These are phyloP conservation scores for Marronus borbonicus DNA, from an alignment of 2,888 invertebrate genomes.

Conservation along the genomic window DNA sequence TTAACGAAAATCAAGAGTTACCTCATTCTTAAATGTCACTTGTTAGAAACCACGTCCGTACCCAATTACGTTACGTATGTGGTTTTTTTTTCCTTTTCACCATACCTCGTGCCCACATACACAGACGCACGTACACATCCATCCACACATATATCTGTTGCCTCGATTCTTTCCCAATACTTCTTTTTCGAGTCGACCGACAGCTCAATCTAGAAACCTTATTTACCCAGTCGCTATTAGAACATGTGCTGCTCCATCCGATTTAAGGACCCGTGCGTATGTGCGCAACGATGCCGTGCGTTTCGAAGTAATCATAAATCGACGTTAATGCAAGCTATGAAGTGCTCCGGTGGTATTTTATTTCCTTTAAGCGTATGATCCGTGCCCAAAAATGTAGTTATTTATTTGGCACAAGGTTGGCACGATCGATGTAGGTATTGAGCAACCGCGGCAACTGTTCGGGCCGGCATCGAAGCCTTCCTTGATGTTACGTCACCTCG, in stretches of 20 bases:
- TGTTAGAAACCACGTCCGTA: constrained; percentile 41
- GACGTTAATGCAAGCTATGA: constrained; percentile 35
- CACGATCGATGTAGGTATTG: constrained; percentile 50
- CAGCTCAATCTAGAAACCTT: constrained; percentile 40
- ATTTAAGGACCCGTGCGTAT: background rate
- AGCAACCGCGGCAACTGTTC: constrained; percentile 44
- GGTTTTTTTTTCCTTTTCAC: constrained; percentile 24
- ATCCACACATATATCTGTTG: background rate
- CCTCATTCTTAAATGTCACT: constrained; percentile 51
- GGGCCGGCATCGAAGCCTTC: constrained; percentile 49
- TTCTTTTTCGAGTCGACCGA: constrained; percentile 6
- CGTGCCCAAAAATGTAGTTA: constrained; percentile 51
- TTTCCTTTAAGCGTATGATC: constrained; percentile 46
- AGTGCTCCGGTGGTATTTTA: constrained; percentile 39
- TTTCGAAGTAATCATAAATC: constrained; percentile 4
- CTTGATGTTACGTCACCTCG: constrained; percentile 49
- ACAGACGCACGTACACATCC: background rate
- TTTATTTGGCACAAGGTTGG: constrained; percentile 64
- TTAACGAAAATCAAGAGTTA: constrained; percentile 47
- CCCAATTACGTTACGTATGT: constrained; percentile 33
- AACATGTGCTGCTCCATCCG: constrained; percentile 28
- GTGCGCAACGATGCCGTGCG: background rate
- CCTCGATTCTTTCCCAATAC: constrained; percentile 28
- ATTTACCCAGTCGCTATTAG: constrained; percentile 29
- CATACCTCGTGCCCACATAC: background rate